phyloP scores from a whole-genome alignment of 2,888 invertebrate genomes.

The Drosophila engyochracea region DNA sequence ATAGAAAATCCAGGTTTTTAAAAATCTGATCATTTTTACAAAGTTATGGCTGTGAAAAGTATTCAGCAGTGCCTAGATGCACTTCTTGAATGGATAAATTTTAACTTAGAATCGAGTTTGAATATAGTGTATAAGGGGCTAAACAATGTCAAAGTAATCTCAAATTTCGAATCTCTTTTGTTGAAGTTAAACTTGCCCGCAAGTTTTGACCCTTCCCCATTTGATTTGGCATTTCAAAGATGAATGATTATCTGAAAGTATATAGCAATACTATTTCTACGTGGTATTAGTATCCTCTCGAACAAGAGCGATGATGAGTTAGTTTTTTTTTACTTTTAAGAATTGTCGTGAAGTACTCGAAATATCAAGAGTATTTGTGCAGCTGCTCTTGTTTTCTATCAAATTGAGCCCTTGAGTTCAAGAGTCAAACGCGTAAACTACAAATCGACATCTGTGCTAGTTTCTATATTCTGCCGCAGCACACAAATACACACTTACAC shows the following conservation, averaged over 20 bases:
- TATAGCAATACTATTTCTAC: not conserved
- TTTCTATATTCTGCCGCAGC: conserved; percentile 33
- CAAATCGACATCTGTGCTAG: conserved; percentile 75
- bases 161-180: not conserved
- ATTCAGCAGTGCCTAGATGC: not conserved
- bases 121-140: not conserved
- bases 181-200: not conserved
- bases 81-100: not conserved
- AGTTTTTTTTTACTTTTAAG: not conserved
- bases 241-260: not conserved
- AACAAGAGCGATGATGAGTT: not conserved
- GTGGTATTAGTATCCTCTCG: not conserved
- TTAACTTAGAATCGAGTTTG: not conserved
- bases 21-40: not conserved
- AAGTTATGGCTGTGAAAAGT: not conserved
- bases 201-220: not conserved
- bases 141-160: no score
- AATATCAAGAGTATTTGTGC: conserved; percentile 19
- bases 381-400: conserved; percentile 24
- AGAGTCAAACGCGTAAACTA: conserved; percentile 56
- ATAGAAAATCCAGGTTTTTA: not conserved
- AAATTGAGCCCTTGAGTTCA: conserved; percentile 43
- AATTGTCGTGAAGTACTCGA: not conserved
- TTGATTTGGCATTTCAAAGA: not conserved
- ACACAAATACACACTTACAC: conserved; percentile 1